Evolutionary conservation across 1,140 invertebrate genomes (phyloP), one percentile per base, ranked within the genome.

Genomic region (Temnothorax nylanderi): DNA sequence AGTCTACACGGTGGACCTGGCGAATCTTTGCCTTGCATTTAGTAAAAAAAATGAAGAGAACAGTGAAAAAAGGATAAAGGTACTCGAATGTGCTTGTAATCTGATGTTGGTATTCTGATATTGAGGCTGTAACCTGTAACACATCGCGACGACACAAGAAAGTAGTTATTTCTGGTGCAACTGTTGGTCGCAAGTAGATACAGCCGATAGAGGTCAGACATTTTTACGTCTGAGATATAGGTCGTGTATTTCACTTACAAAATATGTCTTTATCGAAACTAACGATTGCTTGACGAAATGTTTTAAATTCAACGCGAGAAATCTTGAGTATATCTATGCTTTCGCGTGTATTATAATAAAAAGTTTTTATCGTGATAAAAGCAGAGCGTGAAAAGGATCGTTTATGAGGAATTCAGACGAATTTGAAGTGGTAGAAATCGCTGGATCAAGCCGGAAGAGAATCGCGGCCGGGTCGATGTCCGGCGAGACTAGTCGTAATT

Each of bases 401-500:
- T 87, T 75, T 69, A 69, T 16, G 62, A 32, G 26, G 3, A 58
- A 47, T 56, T 84, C 71, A 2, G n/a, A 13, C 26, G 44, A 85
- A 88, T 62, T 49, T 32, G n/a, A 75, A 71, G 47, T 49, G 44
- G n/a, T 5, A 10, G 71, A 18, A 41, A 60, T 41, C 16, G 80
- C 18, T 49, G 44, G 47, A 32, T 78, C 34, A 69, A 44, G 26
- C 13, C 8, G 21, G 13, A 26, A 37, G 62, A 76, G 78, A 90
- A 90, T 84, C 13, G 49, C 13, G 49, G 37, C 16, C 51, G 64
- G 49, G 58, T 34, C 71, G 69, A n/a, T 49, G 88, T 88, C 77
- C 67, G 60, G 72, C 56, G 76, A 82, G 69, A 74, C 32, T 11
- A 65, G n/a, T 82, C 62, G 87, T 90, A 91, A 93, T 90, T 89